Evolutionary conservation across 2,888 invertebrate species (phyloP).

Genomic region (Lochmaea crataegi): DNA sequence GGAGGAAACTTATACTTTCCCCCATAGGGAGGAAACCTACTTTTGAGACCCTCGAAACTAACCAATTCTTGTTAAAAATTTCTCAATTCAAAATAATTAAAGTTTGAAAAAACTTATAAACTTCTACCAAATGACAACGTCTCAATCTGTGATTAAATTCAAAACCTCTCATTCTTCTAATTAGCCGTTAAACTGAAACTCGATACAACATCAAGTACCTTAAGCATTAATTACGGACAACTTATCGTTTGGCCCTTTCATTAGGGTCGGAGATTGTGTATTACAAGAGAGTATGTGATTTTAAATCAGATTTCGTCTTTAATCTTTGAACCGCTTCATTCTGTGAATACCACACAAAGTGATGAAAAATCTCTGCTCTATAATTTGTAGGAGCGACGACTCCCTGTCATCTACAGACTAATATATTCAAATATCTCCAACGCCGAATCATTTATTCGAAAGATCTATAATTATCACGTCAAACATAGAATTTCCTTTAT

Average conservation of each 20-base stretch:
- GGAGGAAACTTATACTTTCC: too few relatives aligned
- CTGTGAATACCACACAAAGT: slow-evolving; percentile 22
- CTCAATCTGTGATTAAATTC: not conserved
- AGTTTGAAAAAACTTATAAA: not conserved
- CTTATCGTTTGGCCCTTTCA: slow-evolving; percentile 20
- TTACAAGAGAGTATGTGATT: slow-evolving; percentile 29
- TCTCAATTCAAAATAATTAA: too few relatives aligned
- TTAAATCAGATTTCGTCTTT: slow-evolving; percentile 25
- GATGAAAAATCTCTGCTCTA: slow-evolving; percentile 36
- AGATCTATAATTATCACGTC: too few relatives aligned
- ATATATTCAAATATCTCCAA: slow-evolving; percentile 34
- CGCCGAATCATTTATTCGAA: slow-evolving; percentile 34
- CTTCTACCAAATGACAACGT: not conserved
- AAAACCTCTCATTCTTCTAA: slow-evolving; percentile 17
- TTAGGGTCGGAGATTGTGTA: slow-evolving; percentile 15
- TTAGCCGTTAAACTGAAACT: slow-evolving; percentile 13
- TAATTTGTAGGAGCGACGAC: slow-evolving; percentile 18
- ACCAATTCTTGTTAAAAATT: too few relatives aligned
- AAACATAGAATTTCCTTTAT: too few relatives aligned
- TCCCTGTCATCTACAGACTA: slow-evolving; percentile 32
- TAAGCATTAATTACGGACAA: slow-evolving; percentile 22
- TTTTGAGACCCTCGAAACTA: too few relatives aligned
- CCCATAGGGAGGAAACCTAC: too few relatives aligned
- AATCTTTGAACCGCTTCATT: slow-evolving; percentile 27
- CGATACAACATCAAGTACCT: slow-evolving; percentile 21